Conservation (phyloP, 2,797 vertebrate species). For the Sardinella longiceps region DNA sequence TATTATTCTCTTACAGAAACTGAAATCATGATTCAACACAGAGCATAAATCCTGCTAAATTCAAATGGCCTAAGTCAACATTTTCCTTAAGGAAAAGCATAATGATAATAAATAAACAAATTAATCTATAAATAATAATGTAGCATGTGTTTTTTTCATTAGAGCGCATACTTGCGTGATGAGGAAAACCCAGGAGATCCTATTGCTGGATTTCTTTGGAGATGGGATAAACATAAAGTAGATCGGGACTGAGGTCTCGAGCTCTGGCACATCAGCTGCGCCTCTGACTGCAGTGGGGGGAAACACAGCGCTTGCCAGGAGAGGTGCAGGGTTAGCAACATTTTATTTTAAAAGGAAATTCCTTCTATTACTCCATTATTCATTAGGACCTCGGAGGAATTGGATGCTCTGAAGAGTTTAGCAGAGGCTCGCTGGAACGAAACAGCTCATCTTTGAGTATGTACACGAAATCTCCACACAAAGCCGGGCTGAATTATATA, state of each 20-base stretch:
- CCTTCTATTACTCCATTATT: slow-evolving; percentile 75
- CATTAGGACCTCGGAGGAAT: slow-evolving; percentile 68
- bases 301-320: slow-evolving; percentile 63
- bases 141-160: slow-evolving; percentile 72
- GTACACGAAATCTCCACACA: slow-evolving; percentile 61
- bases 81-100: slow-evolving; percentile 65
- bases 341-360: slow-evolving; percentile 76
- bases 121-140: slow-evolving; percentile 75
- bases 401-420: slow-evolving; percentile 72
- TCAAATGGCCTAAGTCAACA: slow-evolving; percentile 48
- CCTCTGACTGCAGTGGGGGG: slow-evolving; percentile 62
- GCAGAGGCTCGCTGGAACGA: slow-evolving; percentile 65
- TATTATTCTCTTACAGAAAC: slow-evolving; percentile 39
- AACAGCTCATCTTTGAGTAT: slow-evolving; percentile 62
- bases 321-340: slow-evolving; percentile 72
- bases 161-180: slow-evolving; percentile 57
- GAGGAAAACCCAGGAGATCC: slow-evolving; percentile 66
- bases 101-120: slow-evolving; percentile 75
- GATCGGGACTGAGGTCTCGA: slow-evolving; percentile 50
- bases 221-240: slow-evolving; percentile 65
- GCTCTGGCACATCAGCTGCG: slow-evolving; percentile 58
- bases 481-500: background rate
- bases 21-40: slow-evolving; percentile 62
- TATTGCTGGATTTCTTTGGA: slow-evolving; percentile 64
- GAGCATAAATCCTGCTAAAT: slow-evolving; percentile 60